Percentiles rank a stretch among this genome's conserved stretches.
phyloP scores from a whole-genome alignment of 2,888 invertebrate genomes.

The Apantesis nais region DNA sequence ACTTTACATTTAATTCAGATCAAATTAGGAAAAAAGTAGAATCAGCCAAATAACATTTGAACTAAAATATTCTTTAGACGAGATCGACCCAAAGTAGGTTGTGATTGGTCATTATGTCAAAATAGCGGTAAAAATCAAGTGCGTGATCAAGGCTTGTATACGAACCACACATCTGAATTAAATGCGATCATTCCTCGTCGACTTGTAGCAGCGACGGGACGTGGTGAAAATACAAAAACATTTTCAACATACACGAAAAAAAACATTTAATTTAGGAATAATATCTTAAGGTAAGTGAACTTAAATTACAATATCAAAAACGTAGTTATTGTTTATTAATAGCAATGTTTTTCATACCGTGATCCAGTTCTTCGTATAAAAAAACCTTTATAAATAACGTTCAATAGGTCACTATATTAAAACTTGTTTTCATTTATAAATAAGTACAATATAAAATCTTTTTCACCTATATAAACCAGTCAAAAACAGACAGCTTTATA shows the following conservation, averaged over 20 bases:
- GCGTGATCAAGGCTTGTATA: conserved; percentile 68
- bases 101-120: conserved; percentile 70
- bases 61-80: conserved; percentile 6
- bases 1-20: neutral
- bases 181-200: conserved; percentile 59
- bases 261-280: neutral
- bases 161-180: conserved; percentile 44
- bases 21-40: too few species aligned
- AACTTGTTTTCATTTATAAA: neutral
- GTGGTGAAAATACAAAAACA: conserved; percentile 28
- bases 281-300: conserved; percentile 15
- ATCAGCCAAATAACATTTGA: neutral
- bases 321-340: neutral
- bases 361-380: neutral
- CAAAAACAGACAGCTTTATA: too few species aligned
- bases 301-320: neutral
- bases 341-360: neutral
- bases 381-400: neutral
- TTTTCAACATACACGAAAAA: neutral
- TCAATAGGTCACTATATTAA: too few species aligned
- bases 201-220: conserved; percentile 53
- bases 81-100: conserved; percentile 36
- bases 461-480: too few species aligned
- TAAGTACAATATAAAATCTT: too few species aligned
- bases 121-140: conserved; percentile 76